Evolutionary conservation across 1,140 invertebrate genomes (phyloP), one percentile per base, ranked within the genome.

Genomic region (Drosophila mayri): DNA sequence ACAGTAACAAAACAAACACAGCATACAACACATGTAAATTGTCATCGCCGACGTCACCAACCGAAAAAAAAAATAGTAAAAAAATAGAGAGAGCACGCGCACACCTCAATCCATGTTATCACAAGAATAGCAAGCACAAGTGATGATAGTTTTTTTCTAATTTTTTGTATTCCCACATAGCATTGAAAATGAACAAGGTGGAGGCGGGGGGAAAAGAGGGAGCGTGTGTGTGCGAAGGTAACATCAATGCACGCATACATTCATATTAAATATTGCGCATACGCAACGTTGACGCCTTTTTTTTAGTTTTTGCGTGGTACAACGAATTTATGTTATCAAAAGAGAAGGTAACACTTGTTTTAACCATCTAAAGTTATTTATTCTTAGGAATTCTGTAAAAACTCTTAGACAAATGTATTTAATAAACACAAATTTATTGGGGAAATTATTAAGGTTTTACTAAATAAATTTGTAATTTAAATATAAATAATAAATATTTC

Each of bases 11-110:
- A 82, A 68, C 76, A 82, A 82, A 82, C 38, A 68, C 62, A 44
- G 38, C 62, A 66, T 65, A 82, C 60, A 73, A 70, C 62, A 77
- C 75, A 85, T 81, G 73, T 85, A 86, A 78, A 77, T 85, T 77
- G 64, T 59, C 49, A 62, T 59, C 55, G 52, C 47, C 57, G 58
- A 60, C 63, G 73, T 73, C 44, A 79, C 54, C 44, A 63, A 25
- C 37, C 32, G 35, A 30, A 77, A 59, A 28, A 28, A 47, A 28
- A 50, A 76, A 54, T 7, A 32, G 10, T 50, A 32, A 30, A n/a
- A 49, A 50, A 50, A 50, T 18, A 50, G 4, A 61, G 64, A 72
- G 70, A 72, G 70, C 52, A 50, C 74, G 73, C 73, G 73, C 63
- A 58, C 75, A 77, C 43, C 75, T 70, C 57, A 67, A 61, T 20